These are phyloP conservation scores for Lycophotia porphyrea DNA, from an alignment of 2,888 invertebrate genomes.

Conservation along the genomic window DNA sequence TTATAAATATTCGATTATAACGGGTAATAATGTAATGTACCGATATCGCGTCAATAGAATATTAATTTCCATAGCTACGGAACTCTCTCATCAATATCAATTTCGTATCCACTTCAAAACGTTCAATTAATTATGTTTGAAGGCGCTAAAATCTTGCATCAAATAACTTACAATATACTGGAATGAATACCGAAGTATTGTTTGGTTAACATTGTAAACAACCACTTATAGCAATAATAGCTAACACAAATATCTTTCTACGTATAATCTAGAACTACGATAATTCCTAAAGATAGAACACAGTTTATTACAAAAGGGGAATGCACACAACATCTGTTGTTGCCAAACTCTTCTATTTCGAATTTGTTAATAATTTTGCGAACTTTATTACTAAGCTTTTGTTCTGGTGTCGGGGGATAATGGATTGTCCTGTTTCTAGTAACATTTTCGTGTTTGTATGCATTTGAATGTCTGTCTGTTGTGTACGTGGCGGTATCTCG, in stretches of 20 bases:
- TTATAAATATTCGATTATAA: constrained; percentile 62
- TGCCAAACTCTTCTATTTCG: constrained; percentile 72
- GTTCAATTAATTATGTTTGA: constrained; percentile 80
- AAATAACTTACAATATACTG: constrained; percentile 60
- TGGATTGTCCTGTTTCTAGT: constrained; percentile 77
- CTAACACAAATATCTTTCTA: constrained; percentile 57
- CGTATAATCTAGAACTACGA: constrained; percentile 67
- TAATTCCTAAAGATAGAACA: constrained; percentile 54
- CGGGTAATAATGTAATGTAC: constrained; percentile 61
- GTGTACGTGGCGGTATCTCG: constrained; percentile 74
- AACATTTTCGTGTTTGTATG: constrained; percentile 68
- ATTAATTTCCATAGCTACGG: constrained; percentile 76
- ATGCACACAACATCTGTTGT: constrained; percentile 65
- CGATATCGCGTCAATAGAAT: constrained; percentile 68
- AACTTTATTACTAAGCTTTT: constrained; percentile 85
- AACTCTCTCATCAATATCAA: constrained; percentile 86
- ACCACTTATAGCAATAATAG: constrained; percentile 46
- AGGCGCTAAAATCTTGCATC: constrained; percentile 66
- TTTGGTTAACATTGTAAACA: constrained; percentile 60
- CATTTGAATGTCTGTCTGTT: constrained; percentile 62
- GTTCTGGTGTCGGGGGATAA: constrained; percentile 74
- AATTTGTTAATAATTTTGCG: constrained; percentile 83
- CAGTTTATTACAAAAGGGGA: constrained; percentile 36
- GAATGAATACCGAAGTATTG: constrained; percentile 61
- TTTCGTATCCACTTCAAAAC: constrained; percentile 79